Percentiles rank a stretch among this genome's conserved stretches.
Evolutionary conservation across 1,140 invertebrate species (phyloP).

Genomic region (Drosophila ohnishii): DNA sequence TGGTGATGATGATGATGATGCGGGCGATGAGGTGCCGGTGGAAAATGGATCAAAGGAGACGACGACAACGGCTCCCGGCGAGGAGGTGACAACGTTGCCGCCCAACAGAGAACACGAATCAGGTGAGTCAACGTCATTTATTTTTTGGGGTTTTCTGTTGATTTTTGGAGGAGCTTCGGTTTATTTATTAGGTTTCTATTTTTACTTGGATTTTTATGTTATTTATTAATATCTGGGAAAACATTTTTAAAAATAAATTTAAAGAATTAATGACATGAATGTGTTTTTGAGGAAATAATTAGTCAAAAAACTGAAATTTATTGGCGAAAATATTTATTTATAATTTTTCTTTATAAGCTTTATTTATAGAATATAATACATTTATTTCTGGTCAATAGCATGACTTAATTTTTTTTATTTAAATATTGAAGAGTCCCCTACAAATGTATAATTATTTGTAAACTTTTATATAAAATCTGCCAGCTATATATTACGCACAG

Average conservation of each 20-base stretch:
- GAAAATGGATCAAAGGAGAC: constrained; percentile 24
- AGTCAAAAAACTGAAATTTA: too few species aligned
- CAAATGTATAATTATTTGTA: neutral
- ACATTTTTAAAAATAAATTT: too few species aligned
- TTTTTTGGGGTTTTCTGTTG: constrained; percentile 5
- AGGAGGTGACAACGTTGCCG: constrained; percentile 65
- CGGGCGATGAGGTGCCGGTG: constrained; percentile 7
- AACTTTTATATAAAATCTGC: neutral
- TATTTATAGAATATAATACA: too few species aligned
- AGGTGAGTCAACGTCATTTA: constrained; percentile 56
- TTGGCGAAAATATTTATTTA: too few species aligned
- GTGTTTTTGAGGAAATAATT: too few species aligned
- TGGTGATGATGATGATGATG: constrained; percentile 2
- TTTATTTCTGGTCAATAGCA: too few species aligned
- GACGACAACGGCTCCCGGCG: constrained; percentile 7
- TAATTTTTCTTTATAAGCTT: too few species aligned
- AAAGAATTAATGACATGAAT: too few species aligned
- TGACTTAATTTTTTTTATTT: neutral
- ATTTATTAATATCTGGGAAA: neutral
- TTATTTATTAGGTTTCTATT: neutral
- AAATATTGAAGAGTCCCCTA: neutral
- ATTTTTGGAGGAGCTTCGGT: neutral
- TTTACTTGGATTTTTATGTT: neutral
- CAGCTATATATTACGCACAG: neutral
- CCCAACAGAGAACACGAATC: constrained; percentile 69